Percentiles rank a stretch among this genome's conserved stretches.
phyloP scores from a whole-genome alignment of 2,888 invertebrate species.

The Reticulitermes lucifugus region DNA sequence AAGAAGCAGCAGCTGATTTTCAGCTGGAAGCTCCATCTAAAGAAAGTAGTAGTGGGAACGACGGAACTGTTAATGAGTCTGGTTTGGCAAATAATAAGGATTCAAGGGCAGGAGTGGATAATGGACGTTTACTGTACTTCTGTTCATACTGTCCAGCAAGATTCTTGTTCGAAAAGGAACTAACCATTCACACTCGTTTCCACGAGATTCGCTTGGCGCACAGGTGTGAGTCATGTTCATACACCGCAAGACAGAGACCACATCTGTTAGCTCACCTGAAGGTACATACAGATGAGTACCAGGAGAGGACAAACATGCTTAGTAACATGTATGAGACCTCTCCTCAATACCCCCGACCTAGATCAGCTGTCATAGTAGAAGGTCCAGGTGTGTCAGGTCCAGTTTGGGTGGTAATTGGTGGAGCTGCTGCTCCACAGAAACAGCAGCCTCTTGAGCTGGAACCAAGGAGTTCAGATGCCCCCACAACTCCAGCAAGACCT shows the following conservation, averaged over 20 bases:
- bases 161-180: conserved; percentile 74
- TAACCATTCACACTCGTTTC: conserved; percentile 77
- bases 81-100: background rate
- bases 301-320: conserved; percentile 76
- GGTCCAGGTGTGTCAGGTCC: conserved; percentile 59
- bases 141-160: conserved; percentile 88
- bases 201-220: conserved; percentile 74
- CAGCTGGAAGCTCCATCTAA: background rate
- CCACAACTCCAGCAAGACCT: conserved; percentile 35
- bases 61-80: background rate
- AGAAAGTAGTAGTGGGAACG: background rate
- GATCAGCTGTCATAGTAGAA: conserved; percentile 65
- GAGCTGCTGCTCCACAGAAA: background rate
- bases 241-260: conserved; percentile 77
- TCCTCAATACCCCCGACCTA: conserved; percentile 74
- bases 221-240: conserved; percentile 82
- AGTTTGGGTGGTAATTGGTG: conserved; percentile 66
- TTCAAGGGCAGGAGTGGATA: conserved; percentile 15
- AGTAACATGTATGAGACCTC: conserved; percentile 75
- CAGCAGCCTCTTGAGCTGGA: background rate
- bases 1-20: conserved; percentile 48
- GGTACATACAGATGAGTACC: conserved; percentile 68
- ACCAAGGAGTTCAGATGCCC: background rate
- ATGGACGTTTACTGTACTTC: conserved; percentile 68
- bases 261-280: conserved; percentile 76